Conservation (phyloP, 2,797 vertebrate genomes). For the Tapera naevia region DNA sequence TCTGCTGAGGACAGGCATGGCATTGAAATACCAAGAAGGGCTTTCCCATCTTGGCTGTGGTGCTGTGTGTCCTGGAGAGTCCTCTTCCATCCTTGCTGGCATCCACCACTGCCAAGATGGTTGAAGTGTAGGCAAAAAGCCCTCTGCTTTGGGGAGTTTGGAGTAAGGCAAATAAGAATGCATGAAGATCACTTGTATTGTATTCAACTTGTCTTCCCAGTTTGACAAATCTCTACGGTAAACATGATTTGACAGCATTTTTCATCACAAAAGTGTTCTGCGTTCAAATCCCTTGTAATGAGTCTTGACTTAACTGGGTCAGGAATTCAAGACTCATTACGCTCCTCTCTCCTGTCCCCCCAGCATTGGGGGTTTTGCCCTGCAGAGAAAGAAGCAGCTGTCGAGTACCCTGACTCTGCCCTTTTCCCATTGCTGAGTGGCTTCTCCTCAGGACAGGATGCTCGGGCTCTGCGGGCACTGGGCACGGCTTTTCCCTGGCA, state of each 20-base stretch:
- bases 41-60: neutral
- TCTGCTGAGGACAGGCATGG: neutral
- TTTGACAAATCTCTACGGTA: neutral
- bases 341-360: neutral
- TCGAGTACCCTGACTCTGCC: fast-evolving
- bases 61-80: neutral
- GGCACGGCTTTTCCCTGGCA: neutral
- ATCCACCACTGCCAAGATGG: neutral
- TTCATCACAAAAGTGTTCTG: neutral
- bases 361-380: neutral
- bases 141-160: neutral
- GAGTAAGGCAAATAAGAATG: neutral
- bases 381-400: neutral
- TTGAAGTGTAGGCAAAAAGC: neutral
- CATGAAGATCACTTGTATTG: neutral
- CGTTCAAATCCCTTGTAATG: neutral
- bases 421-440: neutral
- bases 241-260: constrained; percentile 40
- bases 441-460: neutral
- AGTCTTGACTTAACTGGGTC: constrained; percentile 58
- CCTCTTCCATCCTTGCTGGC: neutral
- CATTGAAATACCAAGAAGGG: neutral
- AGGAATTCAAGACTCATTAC: constrained; percentile 32
- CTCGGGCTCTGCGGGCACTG: fast-evolving
- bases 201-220: neutral